phyloP scores from a whole-genome alignment of 2,888 invertebrate species.

The Agrilus biguttatus region DNA sequence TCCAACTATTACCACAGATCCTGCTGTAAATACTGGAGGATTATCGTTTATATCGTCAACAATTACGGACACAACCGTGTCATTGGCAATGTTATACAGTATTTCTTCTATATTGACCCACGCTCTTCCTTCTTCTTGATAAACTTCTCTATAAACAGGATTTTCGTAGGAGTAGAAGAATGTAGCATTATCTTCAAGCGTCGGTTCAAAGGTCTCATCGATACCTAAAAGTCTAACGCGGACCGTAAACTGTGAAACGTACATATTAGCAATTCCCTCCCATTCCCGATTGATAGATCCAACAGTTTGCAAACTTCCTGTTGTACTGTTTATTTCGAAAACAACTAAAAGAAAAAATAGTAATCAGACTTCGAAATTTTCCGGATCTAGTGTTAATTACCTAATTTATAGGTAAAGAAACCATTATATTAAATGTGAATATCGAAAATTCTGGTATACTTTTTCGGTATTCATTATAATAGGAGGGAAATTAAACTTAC shows the following conservation, averaged over 20 bases:
- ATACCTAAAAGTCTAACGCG: not conserved
- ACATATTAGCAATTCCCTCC: constrained; percentile 1
- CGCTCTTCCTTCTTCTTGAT: not conserved
- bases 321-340: not conserved
- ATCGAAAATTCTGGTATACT: too few relatives aligned
- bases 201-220: not conserved
- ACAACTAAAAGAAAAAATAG: not conserved
- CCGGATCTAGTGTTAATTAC: too few relatives aligned
- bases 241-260: constrained; percentile 2
- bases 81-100: not conserved
- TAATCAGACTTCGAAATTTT: too few relatives aligned
- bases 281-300: not conserved
- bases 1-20: constrained; percentile 32
- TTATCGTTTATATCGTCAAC: constrained; percentile 42
- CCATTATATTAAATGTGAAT: too few relatives aligned
- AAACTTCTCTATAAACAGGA: too few relatives aligned
- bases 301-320: not conserved
- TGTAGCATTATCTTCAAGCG: not conserved
- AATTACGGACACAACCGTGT: constrained; percentile 29
- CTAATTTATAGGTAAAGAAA: too few relatives aligned
- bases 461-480: too few relatives aligned
- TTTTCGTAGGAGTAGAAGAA: too few relatives aligned
- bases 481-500: too few relatives aligned
- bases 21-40: constrained; percentile 31
- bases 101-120: constrained; percentile 1